phyloP scores from a whole-genome alignment of 2,888 invertebrate genomes.

The Tryphoninae sp. region DNA sequence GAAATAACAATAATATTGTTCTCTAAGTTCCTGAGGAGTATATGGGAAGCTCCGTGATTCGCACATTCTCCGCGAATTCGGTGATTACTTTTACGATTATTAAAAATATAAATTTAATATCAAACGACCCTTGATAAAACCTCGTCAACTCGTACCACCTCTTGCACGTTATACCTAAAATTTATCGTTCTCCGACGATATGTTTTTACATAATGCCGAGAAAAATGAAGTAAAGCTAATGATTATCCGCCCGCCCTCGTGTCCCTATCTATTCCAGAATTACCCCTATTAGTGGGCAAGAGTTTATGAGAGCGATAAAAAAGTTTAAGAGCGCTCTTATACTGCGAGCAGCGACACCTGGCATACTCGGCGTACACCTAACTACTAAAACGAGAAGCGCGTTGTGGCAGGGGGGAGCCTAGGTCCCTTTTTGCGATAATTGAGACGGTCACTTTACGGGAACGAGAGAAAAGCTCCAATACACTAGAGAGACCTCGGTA shows the following conservation, averaged over 20 bases:
- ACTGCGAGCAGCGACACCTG: constrained; percentile 17
- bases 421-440: constrained; percentile 43
- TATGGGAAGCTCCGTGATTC: too few species aligned
- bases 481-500: constrained; percentile 2
- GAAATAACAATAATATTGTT: too few species aligned
- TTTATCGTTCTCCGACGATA: constrained; percentile 23
- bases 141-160: not conserved
- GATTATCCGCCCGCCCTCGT: not conserved
- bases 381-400: constrained; percentile 15
- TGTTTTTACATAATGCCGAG: constrained; percentile 3
- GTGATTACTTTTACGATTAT: not conserved
- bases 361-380: constrained; percentile 30
- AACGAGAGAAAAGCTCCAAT: constrained; percentile 15
- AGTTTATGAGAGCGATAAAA: constrained; percentile 49
- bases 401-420: constrained; percentile 31
- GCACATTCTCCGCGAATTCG: too few species aligned
- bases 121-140: not conserved
- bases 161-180: not conserved
- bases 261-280: constrained; percentile 6
- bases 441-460: constrained; percentile 55
- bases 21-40: too few species aligned
- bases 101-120: not conserved
- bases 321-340: constrained; percentile 35
- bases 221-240: constrained; percentile 15
- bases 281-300: constrained; percentile 39